phyloP scores from a whole-genome alignment of 2,888 invertebrate species.

The Agrilus mali region DNA sequence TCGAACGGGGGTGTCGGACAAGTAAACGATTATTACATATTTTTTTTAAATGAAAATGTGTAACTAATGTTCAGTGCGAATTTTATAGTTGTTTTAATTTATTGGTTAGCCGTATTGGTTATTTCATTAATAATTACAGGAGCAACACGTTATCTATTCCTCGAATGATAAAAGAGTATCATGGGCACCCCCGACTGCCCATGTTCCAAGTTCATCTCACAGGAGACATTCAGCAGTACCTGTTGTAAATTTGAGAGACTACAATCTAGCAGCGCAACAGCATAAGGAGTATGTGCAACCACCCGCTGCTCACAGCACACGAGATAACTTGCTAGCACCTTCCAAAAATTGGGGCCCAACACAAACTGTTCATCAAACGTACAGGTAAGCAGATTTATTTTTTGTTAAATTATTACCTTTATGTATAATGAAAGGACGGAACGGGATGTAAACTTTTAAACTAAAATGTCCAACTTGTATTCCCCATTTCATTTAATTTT shows the following conservation, averaged over 20 bases:
- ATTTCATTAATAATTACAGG: slow-evolving; percentile 8
- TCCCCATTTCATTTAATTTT: too few relatives aligned
- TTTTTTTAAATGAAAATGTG: too few relatives aligned
- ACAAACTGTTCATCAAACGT: slow-evolving; percentile 37
- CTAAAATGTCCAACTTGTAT: too few relatives aligned
- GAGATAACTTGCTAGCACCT: slow-evolving; percentile 37
- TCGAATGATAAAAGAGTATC: slow-evolving; percentile 43
- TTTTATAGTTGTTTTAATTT: neutral
- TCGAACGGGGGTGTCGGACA: slow-evolving; percentile 22
- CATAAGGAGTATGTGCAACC: slow-evolving; percentile 46
- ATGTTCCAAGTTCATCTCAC: slow-evolving; percentile 28
- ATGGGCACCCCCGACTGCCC: slow-evolving; percentile 42
- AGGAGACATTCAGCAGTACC: slow-evolving; percentile 33
- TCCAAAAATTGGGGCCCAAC: slow-evolving; percentile 35
- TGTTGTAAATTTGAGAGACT: slow-evolving; percentile 32
- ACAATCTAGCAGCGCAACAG: slow-evolving; percentile 31
- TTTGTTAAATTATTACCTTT: too few relatives aligned
- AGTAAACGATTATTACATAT: slow-evolving; percentile 22
- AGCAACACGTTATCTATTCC: slow-evolving; percentile 22
- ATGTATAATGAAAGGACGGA: too few relatives aligned
- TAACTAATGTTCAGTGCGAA: slow-evolving; percentile 16
- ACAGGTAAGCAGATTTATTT: slow-evolving; percentile 30
- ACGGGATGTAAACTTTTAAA: too few relatives aligned
- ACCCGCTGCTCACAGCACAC: slow-evolving; percentile 43
- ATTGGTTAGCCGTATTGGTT: slow-evolving; percentile 1